Evolutionary conservation across 2,797 vertebrate species (phyloP).

Genomic region (Hybognathus amarus): DNA sequence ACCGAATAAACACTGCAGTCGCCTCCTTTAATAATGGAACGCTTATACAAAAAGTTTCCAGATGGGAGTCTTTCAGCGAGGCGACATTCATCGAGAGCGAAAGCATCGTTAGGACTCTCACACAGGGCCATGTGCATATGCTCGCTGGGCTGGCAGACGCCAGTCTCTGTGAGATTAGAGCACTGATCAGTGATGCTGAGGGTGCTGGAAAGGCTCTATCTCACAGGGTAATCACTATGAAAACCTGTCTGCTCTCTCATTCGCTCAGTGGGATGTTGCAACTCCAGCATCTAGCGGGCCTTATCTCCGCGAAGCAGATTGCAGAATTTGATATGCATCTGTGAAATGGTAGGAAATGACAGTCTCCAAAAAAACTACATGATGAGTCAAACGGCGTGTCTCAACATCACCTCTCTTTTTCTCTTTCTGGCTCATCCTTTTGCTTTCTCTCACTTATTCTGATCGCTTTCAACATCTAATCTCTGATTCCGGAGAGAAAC

Average conservation of each 20-base stretch:
- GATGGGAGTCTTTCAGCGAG: slow-evolving; percentile 29
- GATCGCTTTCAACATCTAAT: slow-evolving; percentile 54
- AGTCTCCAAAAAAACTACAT: slow-evolving; percentile 75
- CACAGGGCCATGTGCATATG: slow-evolving; percentile 42
- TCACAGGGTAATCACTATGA: slow-evolving; percentile 74
- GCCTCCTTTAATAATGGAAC: slow-evolving; percentile 26
- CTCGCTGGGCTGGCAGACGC: slow-evolving; percentile 59
- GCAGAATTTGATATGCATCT: slow-evolving; percentile 83
- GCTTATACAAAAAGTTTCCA: slow-evolving; percentile 35
- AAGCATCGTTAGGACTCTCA: slow-evolving; percentile 32
- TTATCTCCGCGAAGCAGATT: slow-evolving; percentile 83
- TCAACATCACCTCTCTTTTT: slow-evolving; percentile 66
- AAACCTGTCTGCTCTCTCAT: slow-evolving; percentile 74
- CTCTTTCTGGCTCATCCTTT: slow-evolving; percentile 44
- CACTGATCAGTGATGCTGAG: slow-evolving; percentile 63
- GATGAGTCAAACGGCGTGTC: slow-evolving; percentile 73
- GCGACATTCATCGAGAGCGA: slow-evolving; percentile 28
- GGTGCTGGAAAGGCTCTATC: slow-evolving; percentile 73
- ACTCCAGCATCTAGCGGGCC: slow-evolving; percentile 79
- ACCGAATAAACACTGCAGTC: slow-evolving; percentile 25
- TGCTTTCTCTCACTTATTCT: slow-evolving; percentile 29
- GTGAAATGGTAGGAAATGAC: slow-evolving; percentile 83
- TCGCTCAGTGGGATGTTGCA: slow-evolving; percentile 83
- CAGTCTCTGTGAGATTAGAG: slow-evolving; percentile 64
- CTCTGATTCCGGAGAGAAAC: slow-evolving; percentile 47